phyloP scores from a whole-genome alignment of 2,888 invertebrate genomes.

The Aromia moschata region DNA sequence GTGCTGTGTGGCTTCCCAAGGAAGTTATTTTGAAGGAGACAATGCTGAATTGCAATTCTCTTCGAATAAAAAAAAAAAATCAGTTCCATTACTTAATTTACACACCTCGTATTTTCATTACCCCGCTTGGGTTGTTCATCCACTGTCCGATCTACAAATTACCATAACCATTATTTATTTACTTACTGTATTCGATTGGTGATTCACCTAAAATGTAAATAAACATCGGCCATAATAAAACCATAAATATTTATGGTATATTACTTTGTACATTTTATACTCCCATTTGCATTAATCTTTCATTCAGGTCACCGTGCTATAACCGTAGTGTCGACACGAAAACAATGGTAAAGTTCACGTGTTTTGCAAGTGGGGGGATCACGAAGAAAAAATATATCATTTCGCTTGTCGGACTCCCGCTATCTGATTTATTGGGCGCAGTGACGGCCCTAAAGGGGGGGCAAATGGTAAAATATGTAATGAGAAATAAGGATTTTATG shows the following conservation, averaged over 20 bases:
- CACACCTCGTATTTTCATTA: too few relatives aligned
- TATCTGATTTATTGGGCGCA: slow-evolving; percentile 11
- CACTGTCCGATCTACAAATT: too few relatives aligned
- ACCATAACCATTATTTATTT: slow-evolving; percentile 14
- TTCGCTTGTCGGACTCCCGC: slow-evolving; percentile 11
- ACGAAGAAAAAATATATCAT: slow-evolving; percentile 23
- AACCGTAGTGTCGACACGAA: slow-evolving; percentile 14
- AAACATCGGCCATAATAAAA: slow-evolving; percentile 8
- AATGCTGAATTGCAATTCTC: too few relatives aligned
- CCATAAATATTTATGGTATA: slow-evolving; percentile 14
- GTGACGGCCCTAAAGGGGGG: too few relatives aligned
- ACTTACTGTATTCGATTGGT: slow-evolving; percentile 2
- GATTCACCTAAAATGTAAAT: slow-evolving; percentile 12
- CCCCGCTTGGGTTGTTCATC: too few relatives aligned
- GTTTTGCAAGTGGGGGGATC: slow-evolving; percentile 13
- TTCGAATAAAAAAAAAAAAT: too few relatives aligned
- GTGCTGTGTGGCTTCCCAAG: too few relatives aligned
- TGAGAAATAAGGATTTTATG: too few relatives aligned
- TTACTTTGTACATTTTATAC: slow-evolving; percentile 8
- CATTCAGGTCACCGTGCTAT: slow-evolving; percentile 19
- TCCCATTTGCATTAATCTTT: slow-evolving; percentile 20
- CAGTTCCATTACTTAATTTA: too few relatives aligned
- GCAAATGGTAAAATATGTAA: too few relatives aligned
- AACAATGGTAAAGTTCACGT: slow-evolving; percentile 21
- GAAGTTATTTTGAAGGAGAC: too few relatives aligned